These are phyloP conservation scores for Hoplostethus atlanticus DNA, from an alignment of 2,797 vertebrate genomes.

Conservation along the genomic window DNA sequence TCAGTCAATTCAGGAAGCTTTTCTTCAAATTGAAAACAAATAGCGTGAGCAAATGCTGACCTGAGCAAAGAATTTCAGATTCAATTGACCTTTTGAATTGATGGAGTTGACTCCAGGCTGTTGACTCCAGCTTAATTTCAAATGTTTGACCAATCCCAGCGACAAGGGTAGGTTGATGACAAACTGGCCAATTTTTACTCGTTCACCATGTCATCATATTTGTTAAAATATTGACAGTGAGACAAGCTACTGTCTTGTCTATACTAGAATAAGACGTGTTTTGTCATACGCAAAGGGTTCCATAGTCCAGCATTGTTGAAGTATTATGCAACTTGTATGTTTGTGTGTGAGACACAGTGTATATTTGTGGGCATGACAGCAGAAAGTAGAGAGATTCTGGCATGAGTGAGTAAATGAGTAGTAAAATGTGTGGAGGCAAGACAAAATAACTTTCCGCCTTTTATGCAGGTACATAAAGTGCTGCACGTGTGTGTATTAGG, in stretches of 20 bases:
- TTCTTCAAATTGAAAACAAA: not conserved
- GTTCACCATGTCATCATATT: not conserved
- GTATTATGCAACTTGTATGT: not conserved
- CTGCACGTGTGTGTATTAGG: constrained; percentile 73
- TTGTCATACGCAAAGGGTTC: too few species aligned
- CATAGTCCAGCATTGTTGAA: too few species aligned
- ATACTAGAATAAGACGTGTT: not conserved
- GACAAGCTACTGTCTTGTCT: not conserved
- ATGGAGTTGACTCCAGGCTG: too few species aligned
- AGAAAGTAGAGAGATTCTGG: not conserved
- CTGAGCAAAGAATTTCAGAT: not conserved
- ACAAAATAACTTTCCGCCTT: constrained; percentile 1
- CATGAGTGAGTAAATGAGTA: not conserved
- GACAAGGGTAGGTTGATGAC: not conserved
- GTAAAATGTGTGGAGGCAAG: not conserved
- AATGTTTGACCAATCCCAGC: not conserved
- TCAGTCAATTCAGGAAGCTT: not conserved
- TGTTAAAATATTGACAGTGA: not conserved
- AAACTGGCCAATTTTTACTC: not conserved
- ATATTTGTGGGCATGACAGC: not conserved
- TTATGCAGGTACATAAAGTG: constrained; percentile 45
- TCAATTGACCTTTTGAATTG: not conserved
- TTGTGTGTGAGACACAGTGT: not conserved
- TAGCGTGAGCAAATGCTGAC: too few species aligned
- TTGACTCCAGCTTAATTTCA: not conserved